These are phyloP conservation scores for Rafetus swinhoei DNA, from an alignment of 2,113 vertebrate species.

Conservation along the genomic window DNA sequence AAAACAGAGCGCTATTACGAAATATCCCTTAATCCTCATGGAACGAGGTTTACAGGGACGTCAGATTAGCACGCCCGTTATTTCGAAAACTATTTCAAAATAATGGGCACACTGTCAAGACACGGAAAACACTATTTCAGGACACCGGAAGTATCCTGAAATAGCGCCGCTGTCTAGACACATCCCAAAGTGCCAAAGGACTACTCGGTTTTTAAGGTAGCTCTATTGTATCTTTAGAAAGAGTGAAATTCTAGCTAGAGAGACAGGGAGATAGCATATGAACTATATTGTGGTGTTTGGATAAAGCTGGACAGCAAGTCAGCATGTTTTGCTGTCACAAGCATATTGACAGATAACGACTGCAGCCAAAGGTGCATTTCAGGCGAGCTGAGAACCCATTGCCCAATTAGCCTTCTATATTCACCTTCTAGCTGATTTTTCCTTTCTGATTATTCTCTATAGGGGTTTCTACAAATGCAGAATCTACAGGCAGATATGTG, in stretches of 20 bases:
- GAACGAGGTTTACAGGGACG: too few relatives aligned
- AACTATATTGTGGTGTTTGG: conserved; percentile 35
- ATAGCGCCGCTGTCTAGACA: too few relatives aligned
- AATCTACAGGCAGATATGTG: background rate
- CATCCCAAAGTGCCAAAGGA: too few relatives aligned
- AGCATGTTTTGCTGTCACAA: background rate
- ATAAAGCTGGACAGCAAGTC: conserved; percentile 38
- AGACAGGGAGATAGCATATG: conserved; percentile 44
- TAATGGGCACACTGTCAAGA: too few relatives aligned
- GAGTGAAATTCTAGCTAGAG: conserved; percentile 23
- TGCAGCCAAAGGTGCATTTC: conserved; percentile 44
- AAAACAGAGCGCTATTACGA: too few relatives aligned
- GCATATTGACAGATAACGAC: background rate
- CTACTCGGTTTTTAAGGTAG: too few relatives aligned
- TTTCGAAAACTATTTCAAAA: too few relatives aligned
- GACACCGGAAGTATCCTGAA: too few relatives aligned
- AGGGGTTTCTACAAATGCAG: conserved; percentile 32
- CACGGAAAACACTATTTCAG: too few relatives aligned
- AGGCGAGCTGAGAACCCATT: background rate
- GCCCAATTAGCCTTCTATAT: conserved; percentile 8
- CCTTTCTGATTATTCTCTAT: conserved; percentile 40
- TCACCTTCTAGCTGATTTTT: conserved; percentile 1
- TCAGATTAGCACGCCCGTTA: too few relatives aligned
- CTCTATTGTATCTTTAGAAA: background rate
- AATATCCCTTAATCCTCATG: too few relatives aligned